Evolutionary conservation across 2,113 vertebrate species (phyloP).

Genomic region (Menidia beryllina): DNA sequence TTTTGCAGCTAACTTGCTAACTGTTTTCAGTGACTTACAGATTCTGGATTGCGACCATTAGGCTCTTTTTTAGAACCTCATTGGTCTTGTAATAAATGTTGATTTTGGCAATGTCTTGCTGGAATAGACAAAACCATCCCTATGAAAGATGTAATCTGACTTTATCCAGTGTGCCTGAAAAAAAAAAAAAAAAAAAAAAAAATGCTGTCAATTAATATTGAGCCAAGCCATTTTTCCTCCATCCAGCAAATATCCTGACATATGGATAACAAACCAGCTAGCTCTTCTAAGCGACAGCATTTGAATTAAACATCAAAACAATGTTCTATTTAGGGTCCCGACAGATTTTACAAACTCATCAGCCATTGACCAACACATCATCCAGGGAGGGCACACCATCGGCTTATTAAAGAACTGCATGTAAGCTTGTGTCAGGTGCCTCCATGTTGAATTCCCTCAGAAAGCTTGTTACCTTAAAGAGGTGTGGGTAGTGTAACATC

Average conservation of each 20-base stretch:
- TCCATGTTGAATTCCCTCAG: background rate
- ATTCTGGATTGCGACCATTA: background rate
- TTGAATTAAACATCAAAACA: too few relatives aligned
- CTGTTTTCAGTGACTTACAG: background rate
- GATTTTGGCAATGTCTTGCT: background rate
- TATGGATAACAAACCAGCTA: conserved; percentile 2
- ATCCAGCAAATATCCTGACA: background rate
- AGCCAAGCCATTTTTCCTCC: background rate
- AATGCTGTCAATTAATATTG: too few relatives aligned
- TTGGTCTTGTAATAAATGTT: background rate
- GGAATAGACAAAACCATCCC: background rate
- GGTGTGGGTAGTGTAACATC: too few relatives aligned
- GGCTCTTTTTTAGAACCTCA: background rate
- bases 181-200: background rate
- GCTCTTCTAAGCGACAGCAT: background rate
- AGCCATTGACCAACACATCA: background rate
- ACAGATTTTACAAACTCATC: background rate
- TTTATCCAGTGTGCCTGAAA: background rate
- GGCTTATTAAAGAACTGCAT: background rate
- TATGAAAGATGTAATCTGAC: background rate
- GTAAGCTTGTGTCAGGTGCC: background rate
- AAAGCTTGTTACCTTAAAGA: too few relatives aligned
- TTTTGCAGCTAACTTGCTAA: background rate
- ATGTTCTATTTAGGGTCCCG: background rate
- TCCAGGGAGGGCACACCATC: background rate